Conservation (phyloP, 1,140 invertebrate genomes). For the Orussus abietinus region DNA sequence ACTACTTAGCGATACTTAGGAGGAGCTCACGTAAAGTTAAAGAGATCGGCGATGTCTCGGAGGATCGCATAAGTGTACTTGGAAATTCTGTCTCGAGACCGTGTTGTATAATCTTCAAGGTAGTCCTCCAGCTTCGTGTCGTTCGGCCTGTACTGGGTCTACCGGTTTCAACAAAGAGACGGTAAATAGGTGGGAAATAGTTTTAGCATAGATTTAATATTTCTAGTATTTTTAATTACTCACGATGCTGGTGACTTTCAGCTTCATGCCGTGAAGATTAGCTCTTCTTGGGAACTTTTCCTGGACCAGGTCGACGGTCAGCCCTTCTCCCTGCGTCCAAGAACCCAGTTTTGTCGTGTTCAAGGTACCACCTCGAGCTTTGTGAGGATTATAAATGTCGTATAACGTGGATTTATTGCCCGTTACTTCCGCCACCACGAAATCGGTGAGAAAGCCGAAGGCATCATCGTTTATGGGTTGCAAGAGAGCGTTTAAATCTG, state of each 20-base stretch:
- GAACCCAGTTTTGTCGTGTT: slow-evolving; percentile 29
- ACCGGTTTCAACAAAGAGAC: no score
- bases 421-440: slow-evolving; percentile 12
- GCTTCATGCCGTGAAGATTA: slow-evolving; percentile 30
- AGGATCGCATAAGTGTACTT: slow-evolving; percentile 32
- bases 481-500: slow-evolving; percentile 10
- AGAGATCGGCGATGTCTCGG: slow-evolving; percentile 24
- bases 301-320: slow-evolving; percentile 24
- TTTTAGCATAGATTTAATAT: neutral
- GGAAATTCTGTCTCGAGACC: slow-evolving; percentile 28
- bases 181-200: neutral
- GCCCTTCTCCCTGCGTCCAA: slow-evolving; percentile 20
- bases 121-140: slow-evolving; percentile 27
- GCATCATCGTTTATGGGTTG: slow-evolving; percentile 10
- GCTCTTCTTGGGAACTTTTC: slow-evolving; percentile 24
- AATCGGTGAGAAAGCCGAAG: slow-evolving; percentile 17
- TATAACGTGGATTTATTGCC: slow-evolving; percentile 4
- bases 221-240: slow-evolving; percentile 13
- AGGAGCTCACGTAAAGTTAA: slow-evolving; percentile 27
- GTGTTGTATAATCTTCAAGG: slow-evolving; percentile 27
- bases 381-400: slow-evolving; percentile 30
- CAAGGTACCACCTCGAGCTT: slow-evolving; percentile 29
- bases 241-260: slow-evolving; percentile 30
- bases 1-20: neutral
- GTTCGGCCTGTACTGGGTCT: slow-evolving; percentile 30